These are phyloP conservation scores for Zele albiditarsus DNA, from an alignment of 2,888 invertebrate genomes.

Conservation along the genomic window DNA sequence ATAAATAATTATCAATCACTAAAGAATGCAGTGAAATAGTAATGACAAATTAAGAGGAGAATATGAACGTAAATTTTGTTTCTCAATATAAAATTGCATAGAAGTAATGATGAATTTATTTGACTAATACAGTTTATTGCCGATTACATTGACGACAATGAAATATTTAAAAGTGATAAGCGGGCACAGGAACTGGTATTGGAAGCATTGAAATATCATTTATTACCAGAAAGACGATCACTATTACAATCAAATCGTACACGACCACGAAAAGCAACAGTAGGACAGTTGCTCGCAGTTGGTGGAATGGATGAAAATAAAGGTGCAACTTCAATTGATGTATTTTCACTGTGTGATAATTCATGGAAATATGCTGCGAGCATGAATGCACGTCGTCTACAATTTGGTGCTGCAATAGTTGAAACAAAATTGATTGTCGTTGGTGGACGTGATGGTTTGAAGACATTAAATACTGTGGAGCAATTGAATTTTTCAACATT, in stretches of 20 bases:
- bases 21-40: no score
- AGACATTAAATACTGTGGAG: conserved; percentile 94
- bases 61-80: conserved; percentile 2
- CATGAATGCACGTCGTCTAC: conserved; percentile 87
- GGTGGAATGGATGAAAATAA: conserved; percentile 96
- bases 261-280: conserved; percentile 92
- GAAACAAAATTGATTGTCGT: conserved; percentile 89
- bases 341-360: conserved; percentile 88
- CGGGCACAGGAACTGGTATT: conserved; percentile 91
- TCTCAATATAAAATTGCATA: not conserved
- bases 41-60: no score
- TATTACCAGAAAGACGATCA: conserved; percentile 88
- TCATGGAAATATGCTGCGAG: conserved; percentile 84
- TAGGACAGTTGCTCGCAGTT: conserved; percentile 89
- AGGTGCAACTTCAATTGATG: conserved; percentile 92
- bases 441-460: conserved; percentile 93
- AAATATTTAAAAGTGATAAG: conserved; percentile 77
- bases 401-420: conserved; percentile 93
- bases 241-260: conserved; percentile 87
- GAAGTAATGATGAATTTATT: conserved; percentile 14
- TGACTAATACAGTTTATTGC: conserved; percentile 82
- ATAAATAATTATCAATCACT: conserved; percentile 17
- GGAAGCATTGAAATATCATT: conserved; percentile 95
- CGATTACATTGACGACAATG: conserved; percentile 86
- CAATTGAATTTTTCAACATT: conserved; percentile 86